phyloP scores from a whole-genome alignment of 2,113 vertebrate species.

The Pandion haliaetus region DNA sequence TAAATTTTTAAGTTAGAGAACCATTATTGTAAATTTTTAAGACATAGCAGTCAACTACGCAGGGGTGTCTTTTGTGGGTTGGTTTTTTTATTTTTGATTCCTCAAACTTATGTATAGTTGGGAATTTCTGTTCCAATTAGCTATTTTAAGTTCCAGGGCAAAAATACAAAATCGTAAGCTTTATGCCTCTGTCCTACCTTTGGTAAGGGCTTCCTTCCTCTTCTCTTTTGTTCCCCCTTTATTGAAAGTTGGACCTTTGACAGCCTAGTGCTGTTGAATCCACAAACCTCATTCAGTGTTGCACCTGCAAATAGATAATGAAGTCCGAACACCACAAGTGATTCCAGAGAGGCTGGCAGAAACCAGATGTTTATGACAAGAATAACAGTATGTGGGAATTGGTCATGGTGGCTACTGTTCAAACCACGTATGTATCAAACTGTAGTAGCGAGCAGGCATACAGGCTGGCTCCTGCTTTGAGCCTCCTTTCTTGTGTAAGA shows the following conservation, averaged over 20 bases:
- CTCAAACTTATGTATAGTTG: neutral
- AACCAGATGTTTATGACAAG: neutral
- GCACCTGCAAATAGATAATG: neutral
- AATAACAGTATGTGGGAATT: neutral
- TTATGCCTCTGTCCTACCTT: neutral
- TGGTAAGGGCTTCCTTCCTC: neutral
- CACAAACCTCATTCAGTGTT: neutral
- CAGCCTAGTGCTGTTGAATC: neutral
- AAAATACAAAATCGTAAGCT: rapidly evolving
- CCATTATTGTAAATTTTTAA: neutral
- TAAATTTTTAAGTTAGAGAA: neutral
- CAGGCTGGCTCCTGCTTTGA: neutral
- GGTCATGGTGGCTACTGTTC: neutral
- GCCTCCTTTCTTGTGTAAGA: neutral
- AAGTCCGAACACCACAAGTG: neutral
- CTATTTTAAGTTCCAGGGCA: neutral
- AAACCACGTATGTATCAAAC: rapidly evolving
- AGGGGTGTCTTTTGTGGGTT: neutral
- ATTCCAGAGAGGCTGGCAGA: neutral
- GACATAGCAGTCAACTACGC: neutral
- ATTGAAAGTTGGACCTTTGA: neutral
- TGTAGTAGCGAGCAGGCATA: neutral
- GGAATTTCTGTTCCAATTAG: neutral
- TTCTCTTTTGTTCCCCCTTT: neutral
- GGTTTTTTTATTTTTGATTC: neutral